Evolutionary conservation across 2,888 invertebrate species (phyloP).

Genomic region (Phengaris arion): DNA sequence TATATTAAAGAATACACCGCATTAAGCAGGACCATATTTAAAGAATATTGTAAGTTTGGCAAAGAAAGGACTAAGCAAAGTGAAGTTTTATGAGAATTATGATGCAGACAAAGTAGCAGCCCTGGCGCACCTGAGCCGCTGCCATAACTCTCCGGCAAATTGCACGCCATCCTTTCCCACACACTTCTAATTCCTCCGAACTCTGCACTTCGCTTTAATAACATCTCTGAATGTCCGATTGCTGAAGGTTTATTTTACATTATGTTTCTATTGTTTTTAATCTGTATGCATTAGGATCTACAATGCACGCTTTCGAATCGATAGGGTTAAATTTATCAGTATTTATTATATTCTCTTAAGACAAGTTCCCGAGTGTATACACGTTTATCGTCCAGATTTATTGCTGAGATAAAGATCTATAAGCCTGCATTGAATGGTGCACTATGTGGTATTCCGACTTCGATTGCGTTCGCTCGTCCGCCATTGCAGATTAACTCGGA

Average conservation of each 20-base stretch:
- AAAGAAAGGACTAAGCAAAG: not conserved
- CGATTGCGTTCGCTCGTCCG: conserved; percentile 39
- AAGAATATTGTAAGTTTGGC: not conserved
- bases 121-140: conserved; percentile 55
- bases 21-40: not conserved
- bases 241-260: conserved; percentile 42
- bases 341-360: conserved; percentile 54
- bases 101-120: conserved; percentile 45
- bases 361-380: conserved; percentile 46
- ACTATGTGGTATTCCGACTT: conserved; percentile 55
- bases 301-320: conserved; percentile 31
- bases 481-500: conserved; percentile 36
- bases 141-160: conserved; percentile 74
- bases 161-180: conserved; percentile 69
- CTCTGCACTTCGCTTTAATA: conserved; percentile 58
- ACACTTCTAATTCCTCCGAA: conserved; percentile 68
- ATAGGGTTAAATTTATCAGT: conserved; percentile 49
- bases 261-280: conserved; percentile 28
- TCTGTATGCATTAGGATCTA: not conserved
- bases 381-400: conserved; percentile 71
- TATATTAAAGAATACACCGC: not conserved
- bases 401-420: conserved; percentile 70
- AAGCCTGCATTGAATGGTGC: conserved; percentile 61
- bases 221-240: conserved; percentile 44
- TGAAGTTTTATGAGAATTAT: not conserved